Percentiles rank a stretch among this genome's conserved stretches.
phyloP scores from a whole-genome alignment of 2,888 invertebrate genomes.

The Acanthosepion lycidas region DNA sequence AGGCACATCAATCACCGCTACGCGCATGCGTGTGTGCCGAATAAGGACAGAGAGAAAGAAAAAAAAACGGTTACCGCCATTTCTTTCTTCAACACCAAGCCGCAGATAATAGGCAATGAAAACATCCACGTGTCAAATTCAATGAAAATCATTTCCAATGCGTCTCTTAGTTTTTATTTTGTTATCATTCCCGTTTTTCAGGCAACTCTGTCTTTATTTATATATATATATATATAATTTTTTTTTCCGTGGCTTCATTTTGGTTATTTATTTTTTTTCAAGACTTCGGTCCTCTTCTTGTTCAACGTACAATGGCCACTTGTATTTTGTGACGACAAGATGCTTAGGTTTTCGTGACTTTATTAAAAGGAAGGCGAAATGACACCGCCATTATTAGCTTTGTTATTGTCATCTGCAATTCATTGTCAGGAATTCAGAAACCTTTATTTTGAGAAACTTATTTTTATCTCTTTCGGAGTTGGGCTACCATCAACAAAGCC shows the following conservation, averaged over 20 bases:
- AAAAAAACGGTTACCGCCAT: not conserved
- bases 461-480: not conserved
- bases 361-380: constrained; percentile 9
- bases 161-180: not conserved
- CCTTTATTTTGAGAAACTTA: constrained; percentile 9
- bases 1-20: not conserved
- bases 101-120: not conserved
- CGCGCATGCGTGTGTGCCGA: not conserved
- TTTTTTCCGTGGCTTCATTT: not conserved
- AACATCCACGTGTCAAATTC: constrained; percentile 33
- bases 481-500: not conserved
- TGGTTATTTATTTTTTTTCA: not conserved
- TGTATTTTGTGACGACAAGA: constrained; percentile 20
- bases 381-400: not conserved
- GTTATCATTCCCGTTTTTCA: not conserved
- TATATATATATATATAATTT: no score
- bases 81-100: not conserved
- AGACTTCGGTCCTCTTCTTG: not conserved
- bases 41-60: not conserved
- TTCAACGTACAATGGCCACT: not conserved
- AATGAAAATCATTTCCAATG: constrained; percentile 20
- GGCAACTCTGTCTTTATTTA: no score
- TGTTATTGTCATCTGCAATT: not conserved
- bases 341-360: constrained; percentile 33
- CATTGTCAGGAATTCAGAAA: not conserved